These are phyloP conservation scores for Neogale vison DNA, from an alignment of 2,113 vertebrate genomes.

Conservation along the genomic window DNA sequence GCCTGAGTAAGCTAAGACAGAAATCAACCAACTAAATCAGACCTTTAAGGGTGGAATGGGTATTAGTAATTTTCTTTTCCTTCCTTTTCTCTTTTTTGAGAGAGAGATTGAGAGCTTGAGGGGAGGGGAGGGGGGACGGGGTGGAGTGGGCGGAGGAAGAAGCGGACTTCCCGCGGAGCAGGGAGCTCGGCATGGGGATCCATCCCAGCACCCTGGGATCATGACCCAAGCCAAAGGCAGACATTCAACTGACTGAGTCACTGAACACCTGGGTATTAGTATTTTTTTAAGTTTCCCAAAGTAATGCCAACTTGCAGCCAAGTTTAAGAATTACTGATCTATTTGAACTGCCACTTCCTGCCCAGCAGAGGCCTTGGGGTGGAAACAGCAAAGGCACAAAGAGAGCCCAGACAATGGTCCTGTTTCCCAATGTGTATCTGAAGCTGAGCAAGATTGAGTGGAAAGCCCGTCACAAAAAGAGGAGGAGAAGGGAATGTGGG, in stretches of 20 bases:
- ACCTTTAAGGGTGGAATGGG: neutral
- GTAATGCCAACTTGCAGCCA: neutral
- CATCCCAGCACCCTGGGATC: neutral
- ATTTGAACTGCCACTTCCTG: neutral
- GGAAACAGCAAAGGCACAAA: neutral
- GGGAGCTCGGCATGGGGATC: neutral
- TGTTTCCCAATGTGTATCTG: neutral
- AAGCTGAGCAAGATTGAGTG: neutral
- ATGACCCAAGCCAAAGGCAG: too few relatives aligned
- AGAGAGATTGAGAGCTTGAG: neutral
- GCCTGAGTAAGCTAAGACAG: neutral
- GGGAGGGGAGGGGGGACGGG: too few relatives aligned
- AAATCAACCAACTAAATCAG: neutral
- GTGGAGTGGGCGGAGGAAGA: neutral
- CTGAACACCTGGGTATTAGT: neutral
- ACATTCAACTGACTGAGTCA: neutral
- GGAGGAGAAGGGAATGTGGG: too few relatives aligned
- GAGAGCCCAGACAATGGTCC: neutral
- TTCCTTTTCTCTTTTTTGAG: too few relatives aligned
- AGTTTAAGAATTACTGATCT: neutral
- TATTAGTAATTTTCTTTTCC: neutral
- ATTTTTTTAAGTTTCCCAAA: neutral
- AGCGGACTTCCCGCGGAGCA: neutral
- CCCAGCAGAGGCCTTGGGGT: neutral
- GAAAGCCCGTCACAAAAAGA: neutral